These are phyloP conservation scores for Aelia acuminata DNA, from an alignment of 2,888 invertebrate species.

Conservation along the genomic window DNA sequence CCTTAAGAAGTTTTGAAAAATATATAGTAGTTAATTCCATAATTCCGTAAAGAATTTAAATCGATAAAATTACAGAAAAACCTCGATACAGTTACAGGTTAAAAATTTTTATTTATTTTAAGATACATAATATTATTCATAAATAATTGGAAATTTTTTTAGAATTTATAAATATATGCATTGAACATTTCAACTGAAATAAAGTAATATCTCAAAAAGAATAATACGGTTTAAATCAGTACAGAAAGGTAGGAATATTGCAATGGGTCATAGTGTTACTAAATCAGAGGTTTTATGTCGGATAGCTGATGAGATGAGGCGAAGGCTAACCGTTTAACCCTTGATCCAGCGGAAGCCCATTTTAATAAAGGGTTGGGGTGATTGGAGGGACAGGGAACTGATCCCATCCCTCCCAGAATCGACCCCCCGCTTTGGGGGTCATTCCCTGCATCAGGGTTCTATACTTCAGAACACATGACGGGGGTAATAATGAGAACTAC, in stretches of 20 bases:
- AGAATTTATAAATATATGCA: no score
- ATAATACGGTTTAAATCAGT: background rate
- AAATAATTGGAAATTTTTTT: no score
- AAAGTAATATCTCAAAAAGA: no score
- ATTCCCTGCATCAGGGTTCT: no score
- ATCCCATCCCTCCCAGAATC: background rate
- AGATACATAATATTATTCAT: no score
- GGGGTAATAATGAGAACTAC: background rate
- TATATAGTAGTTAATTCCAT: no score
- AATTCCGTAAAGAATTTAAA: no score
- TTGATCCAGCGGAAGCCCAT: background rate
- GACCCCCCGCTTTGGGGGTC: background rate
- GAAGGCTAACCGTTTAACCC: background rate
- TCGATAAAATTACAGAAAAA: no score
- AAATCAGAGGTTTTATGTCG: background rate
- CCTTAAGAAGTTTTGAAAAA: no score
- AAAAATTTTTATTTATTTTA: no score
- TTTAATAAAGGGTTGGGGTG: slow-evolving; percentile 17
- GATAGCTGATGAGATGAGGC: background rate
- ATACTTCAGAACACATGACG: background rate
- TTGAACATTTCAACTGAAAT: no score
- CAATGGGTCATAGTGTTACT: background rate
- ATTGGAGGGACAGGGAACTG: background rate
- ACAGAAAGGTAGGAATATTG: background rate
- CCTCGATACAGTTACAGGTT: no score